Evolutionary conservation across 2,797 vertebrate species (phyloP), one percentile per base, ranked within the genome.

Genomic region (Gouania willdenowi): DNA sequence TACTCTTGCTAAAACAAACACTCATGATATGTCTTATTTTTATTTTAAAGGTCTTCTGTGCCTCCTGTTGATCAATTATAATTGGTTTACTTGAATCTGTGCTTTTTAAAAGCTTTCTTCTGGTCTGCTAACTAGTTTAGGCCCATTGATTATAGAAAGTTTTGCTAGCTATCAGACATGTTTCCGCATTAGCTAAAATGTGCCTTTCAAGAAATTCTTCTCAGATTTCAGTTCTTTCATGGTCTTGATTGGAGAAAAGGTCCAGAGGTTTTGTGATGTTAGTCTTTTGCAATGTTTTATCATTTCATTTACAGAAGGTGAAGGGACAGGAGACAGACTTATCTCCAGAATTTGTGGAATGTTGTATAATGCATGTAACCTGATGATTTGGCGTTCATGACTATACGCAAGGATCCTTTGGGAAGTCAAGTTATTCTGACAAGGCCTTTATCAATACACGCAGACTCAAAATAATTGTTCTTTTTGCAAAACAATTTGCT

Each of bases 321-420:
- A 53, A 24, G 32, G 22, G 30, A 27, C 33, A 32, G 47, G 22
- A 57, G 42, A 54, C 39, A 3, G 43, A 36, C 39, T 57, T 63
- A 57, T 64, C 56, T 43, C 23, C 25, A 77, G 64, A 61, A 68
- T 82, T 49, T 63, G 15, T 30, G 46, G 56, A 74, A 70, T 75
- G 60, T 51, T 45, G 10, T 46, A 27, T 67, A 49, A 70, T 44
- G 39, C 17, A 15, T 24, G 10, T 39, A 49, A 36, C 24, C 9
- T 13, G 34, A 37, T 42, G 37, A 25, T 51, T 58, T 54, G 29
- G 28, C 26, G 17, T 65, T 63, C 29, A 25, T 61, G 53, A 30
- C 10, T 35, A 7, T 41, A 37, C 15, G 39, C 42, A 38, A 51
- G 16, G 13, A 64, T 41, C 23, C n/a, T 29, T 33, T 26, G 37